phyloP scores from a whole-genome alignment of 1,140 invertebrate species.

The Polypedilum vanderplanki region DNA sequence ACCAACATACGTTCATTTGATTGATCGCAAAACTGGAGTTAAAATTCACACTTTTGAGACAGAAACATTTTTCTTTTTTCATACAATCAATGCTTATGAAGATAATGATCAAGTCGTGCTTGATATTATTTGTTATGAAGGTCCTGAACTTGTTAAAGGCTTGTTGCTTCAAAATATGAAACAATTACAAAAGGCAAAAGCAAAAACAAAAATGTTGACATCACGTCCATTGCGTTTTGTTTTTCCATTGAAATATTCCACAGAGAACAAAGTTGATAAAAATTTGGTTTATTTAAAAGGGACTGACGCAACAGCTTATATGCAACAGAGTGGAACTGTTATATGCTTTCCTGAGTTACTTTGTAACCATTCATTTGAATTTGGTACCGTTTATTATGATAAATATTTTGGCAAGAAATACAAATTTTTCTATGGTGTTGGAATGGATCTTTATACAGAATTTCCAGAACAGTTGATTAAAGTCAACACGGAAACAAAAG shows the following conservation, averaged over 20 bases:
- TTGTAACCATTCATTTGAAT: background rate
- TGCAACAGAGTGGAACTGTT: background rate
- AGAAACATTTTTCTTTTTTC: conserved; percentile 25
- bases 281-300: background rate
- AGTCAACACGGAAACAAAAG: background rate
- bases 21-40: background rate
- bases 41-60: background rate
- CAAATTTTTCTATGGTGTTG: background rate
- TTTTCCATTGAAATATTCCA: background rate
- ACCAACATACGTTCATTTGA: background rate
- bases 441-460: background rate
- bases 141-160: background rate
- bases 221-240: background rate
- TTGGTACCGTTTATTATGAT: background rate
- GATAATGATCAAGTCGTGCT: background rate
- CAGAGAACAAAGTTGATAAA: background rate
- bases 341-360: background rate
- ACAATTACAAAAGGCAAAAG: background rate
- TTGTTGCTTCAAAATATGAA: background rate
- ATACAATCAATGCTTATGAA: conserved; percentile 28
- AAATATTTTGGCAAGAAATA: background rate
- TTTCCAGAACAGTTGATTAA: background rate
- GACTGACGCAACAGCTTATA: background rate
- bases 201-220: background rate
- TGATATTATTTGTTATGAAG: conserved; percentile 13